Evolutionary conservation across 2,113 vertebrate genomes (phyloP).

Genomic region (Odontophorus gujanensis): DNA sequence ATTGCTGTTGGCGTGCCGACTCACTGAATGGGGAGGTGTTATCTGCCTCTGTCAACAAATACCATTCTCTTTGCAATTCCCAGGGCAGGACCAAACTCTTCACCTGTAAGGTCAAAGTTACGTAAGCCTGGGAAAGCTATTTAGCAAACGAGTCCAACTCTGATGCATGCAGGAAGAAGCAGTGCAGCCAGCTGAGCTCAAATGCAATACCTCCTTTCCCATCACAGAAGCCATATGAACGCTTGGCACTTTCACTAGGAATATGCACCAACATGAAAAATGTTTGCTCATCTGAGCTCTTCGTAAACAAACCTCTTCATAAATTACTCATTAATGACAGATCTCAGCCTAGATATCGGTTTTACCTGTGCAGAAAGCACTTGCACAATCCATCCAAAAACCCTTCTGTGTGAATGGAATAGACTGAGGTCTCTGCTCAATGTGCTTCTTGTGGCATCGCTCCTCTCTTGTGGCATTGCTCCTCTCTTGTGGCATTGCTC

Average conservation of each 20-base stretch:
- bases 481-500: too few species aligned
- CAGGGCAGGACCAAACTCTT: conserved; percentile 37
- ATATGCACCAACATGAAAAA: neutral
- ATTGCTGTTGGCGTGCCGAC: neutral
- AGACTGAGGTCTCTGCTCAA: neutral
- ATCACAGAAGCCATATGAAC: neutral
- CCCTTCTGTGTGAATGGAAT: neutral
- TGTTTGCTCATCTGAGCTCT: neutral
- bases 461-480: neutral
- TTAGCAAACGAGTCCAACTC: conserved; percentile 10
- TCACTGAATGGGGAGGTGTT: conserved; percentile 31
- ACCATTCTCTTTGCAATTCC: neutral
- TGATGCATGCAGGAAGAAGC: conserved; percentile 5
- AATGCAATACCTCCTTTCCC: neutral
- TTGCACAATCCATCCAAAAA: neutral
- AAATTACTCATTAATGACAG: neutral
- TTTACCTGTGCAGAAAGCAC: neutral
- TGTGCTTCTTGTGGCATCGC: neutral
- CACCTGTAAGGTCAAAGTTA: conserved; percentile 39
- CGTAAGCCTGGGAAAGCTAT: neutral
- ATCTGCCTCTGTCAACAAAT: conserved; percentile 37
- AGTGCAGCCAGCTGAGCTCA: neutral
- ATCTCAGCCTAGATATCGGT: neutral
- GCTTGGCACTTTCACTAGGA: conserved; percentile 15
- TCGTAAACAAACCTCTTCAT: neutral